Percentiles rank a stretch among this genome's conserved stretches.
Conservation (phyloP, 2,888 invertebrate genomes). For the Eretmocerus hayati region DNA sequence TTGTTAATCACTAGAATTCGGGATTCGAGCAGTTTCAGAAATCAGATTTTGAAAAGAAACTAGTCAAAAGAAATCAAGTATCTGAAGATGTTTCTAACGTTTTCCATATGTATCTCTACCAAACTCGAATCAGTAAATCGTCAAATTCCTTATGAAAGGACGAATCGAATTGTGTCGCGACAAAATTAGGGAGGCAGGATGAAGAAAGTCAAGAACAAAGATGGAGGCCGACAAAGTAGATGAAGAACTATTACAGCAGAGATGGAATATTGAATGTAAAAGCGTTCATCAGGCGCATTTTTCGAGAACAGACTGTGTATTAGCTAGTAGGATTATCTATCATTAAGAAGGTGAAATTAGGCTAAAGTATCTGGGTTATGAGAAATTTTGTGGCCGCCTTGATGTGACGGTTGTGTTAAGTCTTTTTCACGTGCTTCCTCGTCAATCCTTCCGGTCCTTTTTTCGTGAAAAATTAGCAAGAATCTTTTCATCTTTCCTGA, state of each 20-base stretch:
- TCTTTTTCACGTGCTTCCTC: constrained; percentile 41
- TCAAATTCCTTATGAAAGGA: not conserved
- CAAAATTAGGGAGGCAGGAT: constrained; percentile 19
- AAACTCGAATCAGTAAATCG: no score
- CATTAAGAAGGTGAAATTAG: constrained; percentile 16
- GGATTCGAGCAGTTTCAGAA: no score
- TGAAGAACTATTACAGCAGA: constrained; percentile 1
- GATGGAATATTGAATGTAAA: constrained; percentile 13
- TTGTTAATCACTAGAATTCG: no score
- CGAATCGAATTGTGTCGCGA: not conserved
- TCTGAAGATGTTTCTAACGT: no score
- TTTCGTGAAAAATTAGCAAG: constrained; percentile 1
- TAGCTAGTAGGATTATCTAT: constrained; percentile 34
- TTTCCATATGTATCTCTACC: no score
- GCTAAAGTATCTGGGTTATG: constrained; percentile 36
- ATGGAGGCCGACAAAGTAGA: constrained; percentile 13
- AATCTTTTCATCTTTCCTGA: constrained; percentile 12
- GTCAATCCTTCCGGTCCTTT: constrained; percentile 20
- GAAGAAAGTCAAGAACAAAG: constrained; percentile 20
- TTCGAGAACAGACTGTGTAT: constrained; percentile 41
- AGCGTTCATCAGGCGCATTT: constrained; percentile 22
- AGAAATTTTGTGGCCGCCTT: constrained; percentile 41
- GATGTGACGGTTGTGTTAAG: constrained; percentile 47
- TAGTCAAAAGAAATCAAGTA: no score
- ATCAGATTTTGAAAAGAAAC: no score